Conservation (phyloP, 1,140 invertebrate genomes). For the Papilio machaon region DNA sequence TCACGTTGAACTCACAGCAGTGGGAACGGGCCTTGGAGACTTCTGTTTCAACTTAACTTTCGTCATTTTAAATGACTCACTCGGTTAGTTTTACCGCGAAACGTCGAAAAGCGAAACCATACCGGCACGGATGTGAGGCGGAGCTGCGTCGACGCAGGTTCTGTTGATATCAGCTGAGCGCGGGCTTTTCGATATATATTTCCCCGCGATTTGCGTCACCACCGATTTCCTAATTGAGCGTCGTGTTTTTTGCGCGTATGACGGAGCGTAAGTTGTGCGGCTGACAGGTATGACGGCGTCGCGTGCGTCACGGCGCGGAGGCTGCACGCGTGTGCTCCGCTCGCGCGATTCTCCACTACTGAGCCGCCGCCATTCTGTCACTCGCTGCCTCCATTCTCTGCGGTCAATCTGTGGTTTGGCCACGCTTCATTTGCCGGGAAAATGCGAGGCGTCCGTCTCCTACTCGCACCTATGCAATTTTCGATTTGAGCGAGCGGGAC, state of each 20-base stretch:
- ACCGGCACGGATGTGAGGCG: slow-evolving; percentile 16
- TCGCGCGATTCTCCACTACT: slow-evolving; percentile 74
- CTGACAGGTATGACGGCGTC: slow-evolving; percentile 64
- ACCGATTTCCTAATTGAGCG: slow-evolving; percentile 51
- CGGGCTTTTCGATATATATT: slow-evolving; percentile 59
- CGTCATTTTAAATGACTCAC: slow-evolving; percentile 80
- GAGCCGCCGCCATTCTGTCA: slow-evolving; percentile 79
- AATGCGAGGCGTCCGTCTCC: slow-evolving; percentile 64
- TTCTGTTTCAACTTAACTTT: slow-evolving; percentile 79
- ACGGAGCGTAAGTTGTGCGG: slow-evolving; percentile 52
- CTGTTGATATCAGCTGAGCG: slow-evolving; percentile 74
- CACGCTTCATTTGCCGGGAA: slow-evolving; percentile 81
- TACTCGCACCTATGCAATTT: slow-evolving; percentile 49
- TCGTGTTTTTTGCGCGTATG: slow-evolving; percentile 55
- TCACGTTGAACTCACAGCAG: slow-evolving; percentile 53
- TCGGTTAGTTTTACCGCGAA: slow-evolving; percentile 38
- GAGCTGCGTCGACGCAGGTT: slow-evolving; percentile 45
- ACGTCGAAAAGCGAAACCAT: slow-evolving; percentile 37
- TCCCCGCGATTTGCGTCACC: slow-evolving; percentile 64
- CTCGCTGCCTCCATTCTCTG: slow-evolving; percentile 82
- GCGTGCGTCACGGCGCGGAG: slow-evolving; percentile 62
- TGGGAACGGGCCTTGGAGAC: slow-evolving; percentile 57
- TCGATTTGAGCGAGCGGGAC: slow-evolving; percentile 58
- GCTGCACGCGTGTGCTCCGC: slow-evolving; percentile 66
- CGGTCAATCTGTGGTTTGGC: slow-evolving; percentile 82